Evolutionary conservation across 2,797 vertebrate genomes (phyloP).

Genomic region (Chaenodraco wilsoni): DNA sequence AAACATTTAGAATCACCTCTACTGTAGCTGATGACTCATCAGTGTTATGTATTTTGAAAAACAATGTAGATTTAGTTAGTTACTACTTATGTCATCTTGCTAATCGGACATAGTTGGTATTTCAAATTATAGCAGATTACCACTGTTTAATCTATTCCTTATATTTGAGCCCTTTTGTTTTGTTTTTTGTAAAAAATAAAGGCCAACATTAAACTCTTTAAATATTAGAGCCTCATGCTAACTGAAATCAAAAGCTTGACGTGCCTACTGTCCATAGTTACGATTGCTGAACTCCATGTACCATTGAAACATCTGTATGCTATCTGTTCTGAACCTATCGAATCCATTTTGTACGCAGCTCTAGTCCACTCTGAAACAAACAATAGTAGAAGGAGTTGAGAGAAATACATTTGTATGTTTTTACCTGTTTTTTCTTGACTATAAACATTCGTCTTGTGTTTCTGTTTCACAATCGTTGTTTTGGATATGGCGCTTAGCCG

Average conservation of each 20-base stretch:
- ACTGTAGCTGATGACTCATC: background rate
- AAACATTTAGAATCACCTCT: background rate
- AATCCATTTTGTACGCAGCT: background rate
- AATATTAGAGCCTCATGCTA: background rate
- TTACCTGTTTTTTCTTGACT: background rate
- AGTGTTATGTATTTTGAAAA: too few species aligned
- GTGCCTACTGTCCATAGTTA: background rate
- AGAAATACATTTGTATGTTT: background rate
- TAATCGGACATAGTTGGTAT: background rate
- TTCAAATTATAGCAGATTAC: background rate
- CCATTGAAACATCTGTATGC: too few species aligned
- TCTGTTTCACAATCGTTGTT: slow-evolving; percentile 9
- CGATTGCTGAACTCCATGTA: too few species aligned
- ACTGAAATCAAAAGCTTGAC: background rate
- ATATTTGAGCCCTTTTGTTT: background rate
- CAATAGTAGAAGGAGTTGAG: background rate
- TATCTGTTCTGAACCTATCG: background rate
- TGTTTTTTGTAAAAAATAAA: background rate
- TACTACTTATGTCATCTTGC: background rate
- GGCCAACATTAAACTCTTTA: background rate
- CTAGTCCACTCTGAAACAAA: background rate
- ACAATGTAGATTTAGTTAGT: too few species aligned
- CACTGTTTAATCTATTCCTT: background rate
- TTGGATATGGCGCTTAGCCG: background rate
- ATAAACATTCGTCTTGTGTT: background rate